Base-by-base conservation (phyloP, 2,888 invertebrate species). In the Uloborus plumipes region DNA sequence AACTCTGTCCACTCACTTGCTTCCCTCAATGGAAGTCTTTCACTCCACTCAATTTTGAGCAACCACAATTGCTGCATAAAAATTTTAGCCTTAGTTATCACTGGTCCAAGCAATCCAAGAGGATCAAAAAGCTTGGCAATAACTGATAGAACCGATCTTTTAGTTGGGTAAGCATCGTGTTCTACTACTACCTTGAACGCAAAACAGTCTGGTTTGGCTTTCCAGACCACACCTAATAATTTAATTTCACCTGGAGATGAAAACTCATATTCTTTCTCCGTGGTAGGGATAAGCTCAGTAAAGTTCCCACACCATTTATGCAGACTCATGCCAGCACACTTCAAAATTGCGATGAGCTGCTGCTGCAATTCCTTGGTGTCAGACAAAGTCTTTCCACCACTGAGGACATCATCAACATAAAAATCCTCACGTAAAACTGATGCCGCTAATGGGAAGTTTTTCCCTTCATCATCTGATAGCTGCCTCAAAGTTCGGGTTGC, bases 401-500 rank as follows among this genome's bases (percentile, higher is more conserved):
- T n/a, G n/a, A n/a, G n/a, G n/a, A n/a, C n/a, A n/a, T n/a, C n/a
- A n/a, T n/a, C n/a, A n/a, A n/a, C n/a, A n/a, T n/a, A n/a, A n/a
- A n/a, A n/a, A n/a, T n/a, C n/a, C n/a, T n/a, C n/a, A n/a, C n/a
- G n/a, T n/a, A n/a, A n/a, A n/a, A n/a, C n/a, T n/a, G n/a, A n/a
- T n/a, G n/a, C n/a, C n/a, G n/a, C n/a, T n/a, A n/a, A n/a, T n/a
- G n/a, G n/a, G n/a, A n/a, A n/a, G n/a, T 69, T 79, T 13, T 58
- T 14, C n/a, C 16, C 50, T 39, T 86, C 85, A 26, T 88, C 87
- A 0, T 84, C 47, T 39, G 51, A 18, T 13, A 61, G 22, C 78
- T 87, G 86, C 58, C 85, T 59, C 16, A 88, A 67, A 16, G 85
- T 85, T 55, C 87, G 49, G 1, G 85, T 86, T 0, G 88, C 87